Conservation (phyloP, 1,140 invertebrate species). For the Aphis craccivora region DNA sequence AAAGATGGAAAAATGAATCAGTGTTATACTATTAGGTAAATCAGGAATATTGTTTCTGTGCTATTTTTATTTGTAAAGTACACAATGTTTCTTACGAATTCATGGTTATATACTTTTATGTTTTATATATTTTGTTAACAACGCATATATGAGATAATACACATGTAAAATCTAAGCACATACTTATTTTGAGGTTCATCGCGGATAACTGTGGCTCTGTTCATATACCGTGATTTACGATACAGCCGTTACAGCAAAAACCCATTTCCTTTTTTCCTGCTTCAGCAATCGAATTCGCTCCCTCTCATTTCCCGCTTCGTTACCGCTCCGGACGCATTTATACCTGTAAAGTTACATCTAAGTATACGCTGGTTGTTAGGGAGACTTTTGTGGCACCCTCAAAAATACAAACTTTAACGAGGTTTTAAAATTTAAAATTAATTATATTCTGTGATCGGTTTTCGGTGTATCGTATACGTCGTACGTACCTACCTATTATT, state of each 20-base stretch:
- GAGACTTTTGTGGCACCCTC: neutral
- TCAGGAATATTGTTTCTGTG: no score
- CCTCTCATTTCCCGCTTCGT: neutral
- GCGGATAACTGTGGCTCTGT: neutral
- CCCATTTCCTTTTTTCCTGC: neutral
- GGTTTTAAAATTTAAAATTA: neutral
- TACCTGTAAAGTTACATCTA: neutral
- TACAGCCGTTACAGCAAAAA: neutral
- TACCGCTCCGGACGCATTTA: neutral
- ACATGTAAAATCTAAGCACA: no score
- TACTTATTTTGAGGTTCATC: no score
- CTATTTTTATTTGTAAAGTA: no score
- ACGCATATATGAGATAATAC: no score
- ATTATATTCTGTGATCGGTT: neutral
- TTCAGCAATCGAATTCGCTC: neutral
- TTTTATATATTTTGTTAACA: no score
- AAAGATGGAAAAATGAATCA: no score
- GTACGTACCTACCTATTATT: neutral
- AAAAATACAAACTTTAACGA: neutral
- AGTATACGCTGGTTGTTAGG: neutral
- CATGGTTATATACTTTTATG: no score
- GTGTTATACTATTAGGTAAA: no score
- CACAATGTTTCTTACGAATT: no score
- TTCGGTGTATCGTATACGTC: neutral
- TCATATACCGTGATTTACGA: neutral